Evolutionary conservation across 2,113 vertebrate species (phyloP), one percentile per base, ranked within the genome.

Genomic region (Clupea harengus): DNA sequence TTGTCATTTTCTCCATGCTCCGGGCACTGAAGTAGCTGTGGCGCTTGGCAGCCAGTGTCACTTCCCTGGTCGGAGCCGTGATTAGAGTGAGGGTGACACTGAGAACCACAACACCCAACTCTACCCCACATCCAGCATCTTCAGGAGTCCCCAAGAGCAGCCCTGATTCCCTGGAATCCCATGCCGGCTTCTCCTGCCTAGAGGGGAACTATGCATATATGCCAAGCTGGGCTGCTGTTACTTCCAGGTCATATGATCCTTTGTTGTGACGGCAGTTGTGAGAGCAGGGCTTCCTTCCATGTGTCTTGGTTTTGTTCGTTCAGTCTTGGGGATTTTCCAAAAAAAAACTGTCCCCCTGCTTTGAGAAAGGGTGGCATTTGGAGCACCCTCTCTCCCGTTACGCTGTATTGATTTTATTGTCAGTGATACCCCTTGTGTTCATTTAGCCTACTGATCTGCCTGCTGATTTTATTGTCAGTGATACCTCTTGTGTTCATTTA

Each of bases 211-310:
- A 20, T 3, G 3, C 15, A 6, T 13, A n/a, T 75, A 75, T 7
- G 8, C 11, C 32, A 78, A 15, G 72, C 72, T 44, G 72, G 25
- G 28, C 10, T 39, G 72, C 67, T 84, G 57, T 87, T 80, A 84
- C 60, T 92, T 93, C 91, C 89, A 92, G 91, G 91, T 93, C 92
- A 93, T 85, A 84, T 90, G 89, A 89, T 88, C 86, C 82, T 91
- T 92, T 92, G 85, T 93, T 92, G 83, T 91, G 57, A 86, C 64
- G 82, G 78, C 25, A 80, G 81, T 39, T 39, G 39, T 39, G 81
- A 46, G 32, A 82, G 82, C 39, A 80, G 64, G 64, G 52, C 7
- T 32, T 82, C 72, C 72, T 78, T 11, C n/a, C 72, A 28, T 39
- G 28, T 28, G 64, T 39, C 39, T 39, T 39, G 25, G 72, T 78